Conservation (phyloP, 2,888 invertebrate species). For the Cloeon dipterum region DNA sequence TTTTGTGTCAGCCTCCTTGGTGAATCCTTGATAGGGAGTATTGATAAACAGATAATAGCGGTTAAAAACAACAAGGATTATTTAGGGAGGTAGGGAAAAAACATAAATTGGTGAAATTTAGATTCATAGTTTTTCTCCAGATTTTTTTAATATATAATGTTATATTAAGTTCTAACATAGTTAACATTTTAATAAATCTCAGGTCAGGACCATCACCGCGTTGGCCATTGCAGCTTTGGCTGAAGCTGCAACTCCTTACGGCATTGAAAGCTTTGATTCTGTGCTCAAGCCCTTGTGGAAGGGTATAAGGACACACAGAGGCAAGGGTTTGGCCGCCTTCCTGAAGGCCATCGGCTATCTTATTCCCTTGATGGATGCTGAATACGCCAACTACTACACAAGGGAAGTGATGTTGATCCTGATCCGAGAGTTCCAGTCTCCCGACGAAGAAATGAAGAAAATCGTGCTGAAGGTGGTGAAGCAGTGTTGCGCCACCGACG, state of each 20-base stretch:
- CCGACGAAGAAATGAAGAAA: constrained; percentile 99
- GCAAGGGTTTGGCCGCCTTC: constrained; percentile 90
- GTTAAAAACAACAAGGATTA: too few species aligned
- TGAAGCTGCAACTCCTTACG: constrained; percentile 97
- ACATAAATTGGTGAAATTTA: too few species aligned
- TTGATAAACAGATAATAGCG: too few species aligned
- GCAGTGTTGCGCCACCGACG: constrained; percentile 98
- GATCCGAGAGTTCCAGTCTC: constrained; percentile 97
- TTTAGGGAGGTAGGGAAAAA: too few species aligned
- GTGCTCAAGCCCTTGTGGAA: constrained; percentile 99
- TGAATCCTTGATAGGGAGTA: too few species aligned
- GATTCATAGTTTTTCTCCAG: too few species aligned
- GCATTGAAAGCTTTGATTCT: constrained; percentile 99
- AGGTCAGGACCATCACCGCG: constrained; percentile 93
- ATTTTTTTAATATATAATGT: too few species aligned
- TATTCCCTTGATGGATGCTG: constrained; percentile 98
- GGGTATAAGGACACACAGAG: constrained; percentile 68
- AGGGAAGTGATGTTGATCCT: constrained; percentile 97
- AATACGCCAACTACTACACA: constrained; percentile 98
- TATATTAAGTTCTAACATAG: too few species aligned
- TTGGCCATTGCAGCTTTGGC: constrained; percentile 94
- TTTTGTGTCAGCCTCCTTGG: too few species aligned
- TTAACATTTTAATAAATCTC: too few species aligned
- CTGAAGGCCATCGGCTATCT: constrained; percentile 97
- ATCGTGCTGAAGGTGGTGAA: constrained; percentile 99